These are phyloP conservation scores for Urophycis tenuis DNA, from an alignment of 2,797 vertebrate species.

Conservation along the genomic window DNA sequence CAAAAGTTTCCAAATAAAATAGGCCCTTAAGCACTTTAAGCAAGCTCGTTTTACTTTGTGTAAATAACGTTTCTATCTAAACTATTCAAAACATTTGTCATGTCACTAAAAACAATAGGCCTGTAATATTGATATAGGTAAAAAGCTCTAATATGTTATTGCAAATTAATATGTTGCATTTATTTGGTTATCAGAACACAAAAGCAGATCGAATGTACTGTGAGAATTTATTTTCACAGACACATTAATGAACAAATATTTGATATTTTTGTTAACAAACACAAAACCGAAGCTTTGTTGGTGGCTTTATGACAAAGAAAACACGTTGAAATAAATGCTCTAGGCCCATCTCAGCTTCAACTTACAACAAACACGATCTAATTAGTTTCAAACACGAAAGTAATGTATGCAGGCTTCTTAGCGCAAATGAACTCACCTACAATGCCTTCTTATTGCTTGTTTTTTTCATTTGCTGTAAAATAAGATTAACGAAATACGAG, in stretches of 20 bases:
- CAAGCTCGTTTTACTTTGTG: background rate
- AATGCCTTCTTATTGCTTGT: background rate
- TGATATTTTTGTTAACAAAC: background rate
- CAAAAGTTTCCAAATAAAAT: background rate
- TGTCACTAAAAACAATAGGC: background rate
- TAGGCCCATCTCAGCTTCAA: background rate
- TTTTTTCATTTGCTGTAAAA: background rate
- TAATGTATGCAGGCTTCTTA: background rate
- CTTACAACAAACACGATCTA: background rate
- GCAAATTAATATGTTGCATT: background rate
- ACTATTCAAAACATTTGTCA: background rate
- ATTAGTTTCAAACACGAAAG: too few species aligned
- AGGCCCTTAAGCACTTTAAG: background rate
- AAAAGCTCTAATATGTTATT: background rate
- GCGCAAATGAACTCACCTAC: background rate
- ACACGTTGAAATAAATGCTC: background rate
- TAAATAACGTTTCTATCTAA: background rate
- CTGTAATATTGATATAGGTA: background rate
- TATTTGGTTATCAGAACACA: background rate
- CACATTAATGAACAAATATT: background rate
- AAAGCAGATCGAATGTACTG: too few species aligned
- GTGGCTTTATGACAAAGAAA: background rate
- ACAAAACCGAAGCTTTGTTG: background rate
- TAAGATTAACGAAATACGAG: background rate
- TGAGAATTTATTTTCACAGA: background rate